Conservation (phyloP, 2,113 vertebrate species). For the Chaetorhynchus papuensis region DNA sequence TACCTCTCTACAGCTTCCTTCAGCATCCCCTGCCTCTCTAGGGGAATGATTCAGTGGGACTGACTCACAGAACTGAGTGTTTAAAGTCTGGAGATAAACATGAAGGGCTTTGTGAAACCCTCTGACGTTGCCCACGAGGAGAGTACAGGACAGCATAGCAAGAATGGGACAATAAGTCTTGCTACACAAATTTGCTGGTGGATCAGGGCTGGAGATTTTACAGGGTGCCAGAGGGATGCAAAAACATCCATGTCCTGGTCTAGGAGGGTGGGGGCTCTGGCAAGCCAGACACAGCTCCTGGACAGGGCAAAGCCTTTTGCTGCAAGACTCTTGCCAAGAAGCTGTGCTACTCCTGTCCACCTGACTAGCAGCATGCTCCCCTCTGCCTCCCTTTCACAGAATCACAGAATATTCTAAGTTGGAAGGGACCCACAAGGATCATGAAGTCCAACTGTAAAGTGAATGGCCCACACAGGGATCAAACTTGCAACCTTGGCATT, state of each 20-base stretch:
- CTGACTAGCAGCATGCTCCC: not conserved
- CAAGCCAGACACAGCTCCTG: not conserved
- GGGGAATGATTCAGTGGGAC: not conserved
- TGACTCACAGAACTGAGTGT: not conserved
- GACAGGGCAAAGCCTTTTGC: not conserved
- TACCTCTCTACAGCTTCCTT: not conserved
- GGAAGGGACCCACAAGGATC: not conserved
- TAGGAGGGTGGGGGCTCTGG: not conserved
- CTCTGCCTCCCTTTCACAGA: not conserved
- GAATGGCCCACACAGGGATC: not conserved
- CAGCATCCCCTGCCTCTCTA: not conserved
- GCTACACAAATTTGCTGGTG: not conserved
- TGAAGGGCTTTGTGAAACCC: not conserved
- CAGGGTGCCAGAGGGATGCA: not conserved
- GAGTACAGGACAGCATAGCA: not conserved
- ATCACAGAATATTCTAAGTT: not conserved
- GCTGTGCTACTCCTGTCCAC: not conserved
- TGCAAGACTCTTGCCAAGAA: not conserved
- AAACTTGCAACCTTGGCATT: not conserved
- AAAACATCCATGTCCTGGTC: not conserved
- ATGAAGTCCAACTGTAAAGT: not conserved
- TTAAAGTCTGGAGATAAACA: not conserved
- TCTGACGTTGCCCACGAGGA: accelerated
- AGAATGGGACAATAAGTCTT: not conserved
- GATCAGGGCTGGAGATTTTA: not conserved